Percentiles rank a stretch among this genome's conserved stretches.
phyloP scores from a whole-genome alignment of 2,113 vertebrate genomes.

The Paradoxurus hermaphroditus region DNA sequence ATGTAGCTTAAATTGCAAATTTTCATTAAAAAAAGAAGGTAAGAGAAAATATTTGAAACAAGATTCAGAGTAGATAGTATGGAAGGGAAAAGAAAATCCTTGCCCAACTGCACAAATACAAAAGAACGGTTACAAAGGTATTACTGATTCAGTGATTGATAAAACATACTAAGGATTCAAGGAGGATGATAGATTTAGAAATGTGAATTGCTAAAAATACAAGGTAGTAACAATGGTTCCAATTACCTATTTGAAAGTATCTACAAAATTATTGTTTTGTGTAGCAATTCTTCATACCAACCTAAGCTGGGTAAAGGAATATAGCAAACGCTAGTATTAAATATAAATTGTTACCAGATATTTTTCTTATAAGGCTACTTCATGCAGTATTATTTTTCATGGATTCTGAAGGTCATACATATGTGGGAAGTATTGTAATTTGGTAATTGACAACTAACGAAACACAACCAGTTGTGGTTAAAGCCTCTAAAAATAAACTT shows the following conservation, averaged over 20 bases:
- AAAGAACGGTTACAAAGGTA: constrained; percentile 11
- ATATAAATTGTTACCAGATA: constrained; percentile 30
- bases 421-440: constrained; percentile 26
- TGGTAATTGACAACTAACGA: background rate
- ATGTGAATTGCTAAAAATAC: background rate
- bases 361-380: constrained; percentile 16
- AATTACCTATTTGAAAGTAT: background rate
- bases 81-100: constrained; percentile 14
- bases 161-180: constrained; percentile 23
- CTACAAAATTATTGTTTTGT: background rate
- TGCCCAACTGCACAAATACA: background rate
- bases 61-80: background rate
- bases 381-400: background rate
- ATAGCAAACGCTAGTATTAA: background rate
- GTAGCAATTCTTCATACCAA: constrained; percentile 11
- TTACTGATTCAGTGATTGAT: background rate
- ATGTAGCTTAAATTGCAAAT: constrained; percentile 9
- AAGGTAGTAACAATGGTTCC: background rate
- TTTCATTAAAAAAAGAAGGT: background rate
- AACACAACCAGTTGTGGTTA: constrained; percentile 44
- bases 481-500: constrained; percentile 34
- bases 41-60: background rate
- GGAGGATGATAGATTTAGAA: background rate
- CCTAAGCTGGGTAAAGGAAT: background rate
- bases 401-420: background rate